Percentiles rank a stretch among this genome's conserved stretches.
These are phyloP conservation scores for Calidris pygmaea DNA, from an alignment of 2,113 vertebrate species.

Conservation along the genomic window DNA sequence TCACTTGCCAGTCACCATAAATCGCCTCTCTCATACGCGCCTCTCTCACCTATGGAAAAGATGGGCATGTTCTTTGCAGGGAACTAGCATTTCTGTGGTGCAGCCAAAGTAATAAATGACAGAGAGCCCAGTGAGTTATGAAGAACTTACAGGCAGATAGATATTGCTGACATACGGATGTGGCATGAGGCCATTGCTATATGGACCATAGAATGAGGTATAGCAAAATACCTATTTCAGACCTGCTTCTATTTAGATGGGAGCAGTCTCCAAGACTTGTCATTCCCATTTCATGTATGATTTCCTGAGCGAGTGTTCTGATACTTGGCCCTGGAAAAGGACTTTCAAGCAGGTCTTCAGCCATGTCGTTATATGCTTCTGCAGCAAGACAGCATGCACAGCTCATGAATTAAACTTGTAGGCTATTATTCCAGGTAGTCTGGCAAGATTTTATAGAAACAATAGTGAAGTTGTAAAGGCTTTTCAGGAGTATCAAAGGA, in stretches of 20 bases:
- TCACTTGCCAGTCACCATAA: no score
- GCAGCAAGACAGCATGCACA: background rate
- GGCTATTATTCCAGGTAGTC: background rate
- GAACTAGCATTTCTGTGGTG: background rate
- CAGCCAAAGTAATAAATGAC: background rate
- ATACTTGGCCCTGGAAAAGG: background rate
- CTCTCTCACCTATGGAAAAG: background rate
- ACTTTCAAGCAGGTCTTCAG: background rate
- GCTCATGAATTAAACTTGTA: background rate
- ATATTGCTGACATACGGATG: background rate
- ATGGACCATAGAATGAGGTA: background rate
- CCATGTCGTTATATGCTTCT: background rate
- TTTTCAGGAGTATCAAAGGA: background rate
- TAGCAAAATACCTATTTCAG: background rate
- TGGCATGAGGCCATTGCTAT: background rate
- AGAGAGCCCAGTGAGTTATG: background rate
- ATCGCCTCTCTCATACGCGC: no score
- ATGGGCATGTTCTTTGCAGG: background rate
- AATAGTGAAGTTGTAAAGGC: background rate
- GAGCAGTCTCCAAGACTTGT: background rate
- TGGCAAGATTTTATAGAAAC: background rate
- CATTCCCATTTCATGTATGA: background rate
- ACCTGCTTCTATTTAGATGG: background rate
- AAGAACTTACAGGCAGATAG: background rate
- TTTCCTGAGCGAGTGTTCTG: background rate